These are phyloP conservation scores for Typhlichthys eigenmanni DNA, from an alignment of 2,797 vertebrate species.

Conservation along the genomic window DNA sequence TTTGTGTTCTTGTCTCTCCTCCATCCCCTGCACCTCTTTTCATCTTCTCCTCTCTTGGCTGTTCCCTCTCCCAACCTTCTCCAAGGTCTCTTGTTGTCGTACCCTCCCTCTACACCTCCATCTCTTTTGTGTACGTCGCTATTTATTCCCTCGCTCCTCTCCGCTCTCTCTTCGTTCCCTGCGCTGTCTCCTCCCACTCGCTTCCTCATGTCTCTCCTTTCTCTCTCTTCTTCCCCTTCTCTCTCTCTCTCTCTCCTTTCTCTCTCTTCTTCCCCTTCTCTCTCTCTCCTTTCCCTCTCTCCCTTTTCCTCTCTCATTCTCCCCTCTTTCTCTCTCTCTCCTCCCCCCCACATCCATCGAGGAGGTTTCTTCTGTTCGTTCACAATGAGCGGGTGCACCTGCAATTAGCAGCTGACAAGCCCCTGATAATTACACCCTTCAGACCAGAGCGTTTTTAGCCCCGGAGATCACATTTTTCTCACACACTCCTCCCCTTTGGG, in stretches of 20 bases:
- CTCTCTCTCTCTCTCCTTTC: slow-evolving; percentile 33
- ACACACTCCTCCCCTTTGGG: slow-evolving; percentile 36
- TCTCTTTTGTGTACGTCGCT: too few relatives aligned
- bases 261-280: slow-evolving; percentile 33
- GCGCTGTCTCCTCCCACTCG: too few relatives aligned
- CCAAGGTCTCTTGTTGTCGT: too few relatives aligned
- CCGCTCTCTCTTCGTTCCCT: too few relatives aligned
- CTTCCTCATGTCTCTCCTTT: too few relatives aligned
- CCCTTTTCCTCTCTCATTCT: slow-evolving; percentile 32
- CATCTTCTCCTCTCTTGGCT: too few relatives aligned
- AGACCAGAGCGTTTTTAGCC: too few relatives aligned
- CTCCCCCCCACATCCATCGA: slow-evolving; percentile 18
- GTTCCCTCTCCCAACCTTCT: too few relatives aligned
- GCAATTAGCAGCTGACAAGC: slow-evolving; percentile 80
- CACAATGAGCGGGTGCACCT: slow-evolving; percentile 79
- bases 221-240: too few relatives aligned
- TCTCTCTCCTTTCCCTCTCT: slow-evolving; percentile 34
- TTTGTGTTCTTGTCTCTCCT: slow-evolving; percentile 8
- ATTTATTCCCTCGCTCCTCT: too few relatives aligned
- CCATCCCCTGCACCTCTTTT: too few relatives aligned
- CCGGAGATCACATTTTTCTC: slow-evolving; percentile 53
- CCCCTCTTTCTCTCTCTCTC: slow-evolving; percentile 40
- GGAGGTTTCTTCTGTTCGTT: slow-evolving; percentile 38
- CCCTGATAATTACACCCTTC: slow-evolving; percentile 76
- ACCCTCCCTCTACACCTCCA: too few relatives aligned